phyloP scores from a whole-genome alignment of 2,888 invertebrate genomes.

The Seira musarum region DNA sequence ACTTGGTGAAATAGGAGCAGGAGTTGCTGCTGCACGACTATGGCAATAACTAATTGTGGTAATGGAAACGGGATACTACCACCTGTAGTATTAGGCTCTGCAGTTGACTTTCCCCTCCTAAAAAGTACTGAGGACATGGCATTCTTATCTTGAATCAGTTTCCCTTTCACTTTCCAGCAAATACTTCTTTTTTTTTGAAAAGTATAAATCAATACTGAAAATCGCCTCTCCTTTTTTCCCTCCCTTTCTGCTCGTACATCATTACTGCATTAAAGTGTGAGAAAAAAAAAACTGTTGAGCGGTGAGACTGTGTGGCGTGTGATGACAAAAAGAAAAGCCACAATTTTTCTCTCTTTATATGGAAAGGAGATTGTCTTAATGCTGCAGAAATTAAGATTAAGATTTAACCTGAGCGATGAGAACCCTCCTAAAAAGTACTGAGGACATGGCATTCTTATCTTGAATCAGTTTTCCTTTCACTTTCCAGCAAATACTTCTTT shows the following conservation, averaged over 20 bases:
- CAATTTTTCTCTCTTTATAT: no score
- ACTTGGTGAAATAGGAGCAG: slow-evolving; percentile 13
- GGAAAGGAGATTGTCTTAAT: no score
- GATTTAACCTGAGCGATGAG: no score
- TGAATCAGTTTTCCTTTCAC: neutral
- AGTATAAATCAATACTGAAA: slow-evolving; percentile 1
- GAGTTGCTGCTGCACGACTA: slow-evolving; percentile 33
- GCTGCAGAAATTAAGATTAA: no score
- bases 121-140: neutral
- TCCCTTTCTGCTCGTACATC: no score
- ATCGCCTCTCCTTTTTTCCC: neutral
- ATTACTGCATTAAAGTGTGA: no score
- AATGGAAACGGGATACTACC: slow-evolving; percentile 8
- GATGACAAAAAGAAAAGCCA: no score
- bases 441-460: neutral
- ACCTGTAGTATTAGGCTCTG: neutral
- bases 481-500: neutral
- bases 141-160: neutral
- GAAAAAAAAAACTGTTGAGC: no score
- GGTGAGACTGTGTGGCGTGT: no score
- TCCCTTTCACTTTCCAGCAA: neutral
- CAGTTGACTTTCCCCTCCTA: neutral
- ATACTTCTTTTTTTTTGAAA: neutral
- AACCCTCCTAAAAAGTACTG: neutral
- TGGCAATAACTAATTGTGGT: slow-evolving; percentile 10